Evolutionary conservation across 2,113 vertebrate species (phyloP), one percentile per base, ranked within the genome.

Genomic region (Platysteira castanea): DNA sequence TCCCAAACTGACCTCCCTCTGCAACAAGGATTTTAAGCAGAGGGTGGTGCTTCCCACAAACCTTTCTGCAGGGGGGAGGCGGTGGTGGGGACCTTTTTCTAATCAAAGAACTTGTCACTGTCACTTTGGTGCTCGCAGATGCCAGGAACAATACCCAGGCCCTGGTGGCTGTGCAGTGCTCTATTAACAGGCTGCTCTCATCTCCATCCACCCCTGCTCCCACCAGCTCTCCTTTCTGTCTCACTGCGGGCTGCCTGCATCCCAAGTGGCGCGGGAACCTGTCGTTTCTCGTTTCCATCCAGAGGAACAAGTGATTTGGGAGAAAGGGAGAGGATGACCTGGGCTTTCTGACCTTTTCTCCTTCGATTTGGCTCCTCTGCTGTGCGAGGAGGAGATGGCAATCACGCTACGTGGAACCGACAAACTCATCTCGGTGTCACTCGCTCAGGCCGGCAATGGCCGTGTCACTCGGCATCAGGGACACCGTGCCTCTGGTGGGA

Each of bases 301-400:
- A 11, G 81, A 75, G 96, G 90, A 95, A 97, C 95, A 87, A 98
- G 98, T 84, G 90, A 97, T 97, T 97, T 97, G 96, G 97, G 98
- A 97, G 97, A 96, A 97, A 81, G 95, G 97, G 91, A 96, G 96
- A 97, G 97, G 97, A 98, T 98, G 98, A 97, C 98, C 98, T 98
- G 93, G 97, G 95, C 97, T 98, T 97, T 49, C 98, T 98, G 98
- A 99, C 98, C 98, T 99, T 98, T 98, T 98, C 99, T 98, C 96
- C 98, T 98, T 97, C 98, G 90, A 98, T 99, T 98, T 98, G 97
- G 91, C 94, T 98, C 93, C 97, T 84, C 92, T 73, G 81, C 96
- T 80, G 94, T 33, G 92, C 60, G 30, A 88, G 93, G 94, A 89
- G 94, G 98, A 98, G 98, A 79, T 98, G 97, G 98, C 98, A 98